Percentiles rank a stretch among this genome's conserved stretches.
Evolutionary conservation across 2,797 vertebrate genomes (phyloP).

Genomic region (Rhabdomys pumilio): DNA sequence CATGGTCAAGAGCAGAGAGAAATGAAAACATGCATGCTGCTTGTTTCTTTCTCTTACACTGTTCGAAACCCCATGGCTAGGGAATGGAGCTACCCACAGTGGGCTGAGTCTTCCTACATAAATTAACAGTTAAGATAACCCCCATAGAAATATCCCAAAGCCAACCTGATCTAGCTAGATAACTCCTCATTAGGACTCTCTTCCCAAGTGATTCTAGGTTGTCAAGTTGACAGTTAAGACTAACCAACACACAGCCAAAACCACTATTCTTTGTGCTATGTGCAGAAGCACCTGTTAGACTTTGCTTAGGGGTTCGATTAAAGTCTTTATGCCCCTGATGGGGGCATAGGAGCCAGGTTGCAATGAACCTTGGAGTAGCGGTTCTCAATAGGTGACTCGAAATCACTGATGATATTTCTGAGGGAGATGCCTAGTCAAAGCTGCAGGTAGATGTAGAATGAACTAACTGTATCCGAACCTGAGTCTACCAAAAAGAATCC

Average conservation of each 20-base stretch:
- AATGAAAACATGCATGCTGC: background rate
- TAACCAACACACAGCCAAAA: background rate
- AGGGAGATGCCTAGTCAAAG: too few species aligned
- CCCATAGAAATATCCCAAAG: background rate
- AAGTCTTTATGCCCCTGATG: background rate
- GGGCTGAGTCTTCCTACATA: background rate
- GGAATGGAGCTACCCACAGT: background rate
- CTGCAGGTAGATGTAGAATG: background rate
- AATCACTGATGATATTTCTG: rapidly evolving
- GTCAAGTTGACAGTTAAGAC: background rate
- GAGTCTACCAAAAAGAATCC: background rate
- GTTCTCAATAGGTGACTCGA: background rate
- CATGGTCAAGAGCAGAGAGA: background rate
- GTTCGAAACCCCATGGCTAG: background rate
- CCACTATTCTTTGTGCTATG: background rate
- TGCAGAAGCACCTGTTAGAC: background rate
- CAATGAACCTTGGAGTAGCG: background rate
- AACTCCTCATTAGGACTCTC: background rate
- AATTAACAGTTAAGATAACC: background rate
- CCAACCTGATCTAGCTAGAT: background rate
- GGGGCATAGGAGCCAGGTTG: background rate
- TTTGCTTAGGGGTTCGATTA: background rate
- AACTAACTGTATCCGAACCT: background rate
- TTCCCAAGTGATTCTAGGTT: background rate
- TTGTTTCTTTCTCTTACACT: background rate